Evolutionary conservation across 92 coral and sea anemone species (phyloP), one percentile per base, ranked within the genome.

Genomic region (Hydrozoanthus gracilis): DNA sequence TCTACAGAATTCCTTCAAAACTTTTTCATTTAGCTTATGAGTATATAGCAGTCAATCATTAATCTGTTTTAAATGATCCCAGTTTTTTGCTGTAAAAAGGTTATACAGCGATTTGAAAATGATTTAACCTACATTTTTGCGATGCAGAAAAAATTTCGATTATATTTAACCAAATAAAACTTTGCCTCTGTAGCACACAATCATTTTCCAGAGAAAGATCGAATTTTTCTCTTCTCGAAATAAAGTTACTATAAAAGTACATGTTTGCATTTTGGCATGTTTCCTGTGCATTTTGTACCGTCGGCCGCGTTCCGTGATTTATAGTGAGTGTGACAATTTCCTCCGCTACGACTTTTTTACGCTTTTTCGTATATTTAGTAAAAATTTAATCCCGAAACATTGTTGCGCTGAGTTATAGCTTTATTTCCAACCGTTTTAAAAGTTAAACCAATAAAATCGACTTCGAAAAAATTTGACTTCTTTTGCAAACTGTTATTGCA

Each of bases 231-330:
- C 35, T 67, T 14, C 72, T 18, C 35, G 45, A 67, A 18, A 67
- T 18, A 66, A 27, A 67, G 35, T 67, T 67, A 45, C 72, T 67
- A 5, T 67, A 67, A 67, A 67, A 67, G 72, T 67, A 20, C 14
- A 67, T 67, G 46, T 20, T 20, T 14, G 27, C 44, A 18, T 44
- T 4, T 44, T 65, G 44, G 35, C 39, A 27, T 27, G 39, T 17
- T 17, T 67, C 46, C 72, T 67, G 72, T 14, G 10, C 44, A 18
- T 20, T 20, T 67, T 67, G 72, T 20, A 18, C 11, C 46, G 72
- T 67, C 44, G 35, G 18, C 35, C 8, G 44, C 18, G 39, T 27
- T 27, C 39, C 39, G 39, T 27, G 39, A n/a, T 11, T 15, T 17
- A 15, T n/a, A 17, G 45, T 17, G 11, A 4, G 46, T 13, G 71